Conservation (phyloP, 2,888 invertebrate genomes). For the Brassicogethes aeneus region DNA sequence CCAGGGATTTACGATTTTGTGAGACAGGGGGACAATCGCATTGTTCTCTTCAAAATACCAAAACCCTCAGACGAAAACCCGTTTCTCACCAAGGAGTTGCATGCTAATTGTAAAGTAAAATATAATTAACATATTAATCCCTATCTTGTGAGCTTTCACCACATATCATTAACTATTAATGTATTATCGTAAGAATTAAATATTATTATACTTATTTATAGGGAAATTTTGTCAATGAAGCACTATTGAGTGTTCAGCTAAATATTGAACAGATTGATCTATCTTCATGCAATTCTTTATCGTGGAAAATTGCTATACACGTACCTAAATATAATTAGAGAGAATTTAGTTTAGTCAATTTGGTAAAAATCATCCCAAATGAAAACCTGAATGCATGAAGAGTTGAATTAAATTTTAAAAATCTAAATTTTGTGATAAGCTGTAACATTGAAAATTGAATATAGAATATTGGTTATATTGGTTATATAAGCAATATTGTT, state of each 20-base stretch:
- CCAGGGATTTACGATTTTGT: constrained; percentile 15
- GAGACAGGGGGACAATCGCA: constrained; percentile 28
- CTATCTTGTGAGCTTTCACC: constrained; percentile 31
- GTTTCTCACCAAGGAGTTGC: constrained; percentile 9
- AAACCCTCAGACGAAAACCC: background rate
- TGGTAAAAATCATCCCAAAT: constrained; percentile 3
- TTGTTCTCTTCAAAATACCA: background rate
- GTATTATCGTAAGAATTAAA: constrained; percentile 1
- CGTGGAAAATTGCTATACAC: constrained; percentile 28
- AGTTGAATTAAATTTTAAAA: background rate
- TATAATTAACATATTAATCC: constrained; percentile 12
- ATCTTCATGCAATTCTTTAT: constrained; percentile 19
- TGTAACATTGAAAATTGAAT: background rate
- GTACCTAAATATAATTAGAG: constrained; percentile 29
- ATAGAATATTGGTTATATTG: constrained; percentile 3
- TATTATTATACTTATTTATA: background rate
- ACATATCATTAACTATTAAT: constrained; percentile 28
- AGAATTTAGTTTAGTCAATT: constrained; percentile 3
- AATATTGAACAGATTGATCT: background rate
- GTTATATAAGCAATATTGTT: constrained; percentile 2
- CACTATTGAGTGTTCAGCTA: background rate
- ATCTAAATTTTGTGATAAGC: background rate
- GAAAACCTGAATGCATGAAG: background rate
- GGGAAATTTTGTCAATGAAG: background rate
- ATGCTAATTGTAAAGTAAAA: constrained; percentile 14